Percentiles rank a stretch among this genome's conserved stretches.
These are phyloP conservation scores for Sylvia borin DNA, from an alignment of 2,797 vertebrate genomes.

Conservation along the genomic window DNA sequence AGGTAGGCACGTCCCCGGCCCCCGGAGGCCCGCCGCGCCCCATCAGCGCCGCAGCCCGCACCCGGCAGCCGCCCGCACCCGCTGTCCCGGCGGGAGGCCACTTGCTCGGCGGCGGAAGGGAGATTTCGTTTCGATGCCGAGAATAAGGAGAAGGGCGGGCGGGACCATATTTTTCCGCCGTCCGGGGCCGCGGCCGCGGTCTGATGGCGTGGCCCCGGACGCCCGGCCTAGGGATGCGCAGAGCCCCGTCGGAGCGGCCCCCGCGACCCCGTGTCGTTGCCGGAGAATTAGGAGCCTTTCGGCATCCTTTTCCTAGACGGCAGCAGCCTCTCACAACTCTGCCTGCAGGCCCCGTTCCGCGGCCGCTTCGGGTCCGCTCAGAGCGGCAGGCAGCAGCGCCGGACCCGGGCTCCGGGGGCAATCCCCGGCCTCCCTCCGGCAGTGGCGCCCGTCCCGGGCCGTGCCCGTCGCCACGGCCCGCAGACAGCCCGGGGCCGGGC, in stretches of 20 bases:
- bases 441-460: neutral
- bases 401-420: neutral
- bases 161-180: neutral
- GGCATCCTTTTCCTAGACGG: neutral
- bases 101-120: neutral
- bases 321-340: neutral
- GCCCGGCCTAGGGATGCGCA: neutral
- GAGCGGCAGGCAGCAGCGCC: neutral
- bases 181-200: neutral
- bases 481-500: neutral
- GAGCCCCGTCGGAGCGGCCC: neutral
- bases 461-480: neutral
- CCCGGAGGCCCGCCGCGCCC: neutral
- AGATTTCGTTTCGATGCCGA: constrained; percentile 16
- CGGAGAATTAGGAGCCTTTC: neutral
- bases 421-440: neutral
- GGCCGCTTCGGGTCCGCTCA: neutral
- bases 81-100: neutral
- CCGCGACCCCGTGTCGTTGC: neutral
- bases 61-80: neutral
- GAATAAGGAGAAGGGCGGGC: neutral
- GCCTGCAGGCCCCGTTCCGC: neutral
- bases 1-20: constrained; percentile 79
- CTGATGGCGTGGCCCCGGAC: neutral
- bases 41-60: neutral